Evolutionary conservation across 2,888 invertebrate genomes (phyloP).

Genomic region (Scaptomyza tumidula): DNA sequence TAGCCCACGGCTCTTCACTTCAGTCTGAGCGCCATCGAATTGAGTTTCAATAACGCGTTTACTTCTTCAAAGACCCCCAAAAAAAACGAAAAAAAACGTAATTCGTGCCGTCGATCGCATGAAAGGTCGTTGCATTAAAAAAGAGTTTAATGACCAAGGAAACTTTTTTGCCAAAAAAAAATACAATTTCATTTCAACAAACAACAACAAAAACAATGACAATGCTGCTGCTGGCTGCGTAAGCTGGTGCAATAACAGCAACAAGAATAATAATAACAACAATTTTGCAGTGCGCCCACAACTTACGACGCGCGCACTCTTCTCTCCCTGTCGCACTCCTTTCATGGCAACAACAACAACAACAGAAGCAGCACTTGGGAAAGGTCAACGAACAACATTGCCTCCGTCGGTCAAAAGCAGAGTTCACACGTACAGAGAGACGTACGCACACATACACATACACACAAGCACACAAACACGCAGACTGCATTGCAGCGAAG

Average conservation of each 20-base stretch:
- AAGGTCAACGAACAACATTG: conserved; percentile 80
- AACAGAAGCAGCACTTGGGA: conserved; percentile 67
- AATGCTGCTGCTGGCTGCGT: conserved; percentile 21
- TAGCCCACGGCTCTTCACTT: conserved; percentile 54
- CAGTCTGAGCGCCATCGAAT: conserved; percentile 43
- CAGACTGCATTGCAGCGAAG: conserved; percentile 51
- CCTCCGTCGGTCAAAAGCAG: conserved; percentile 79
- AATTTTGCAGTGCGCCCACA: conserved; percentile 36
- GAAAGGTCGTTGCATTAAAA: conserved; percentile 78
- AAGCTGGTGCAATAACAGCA: conserved; percentile 31
- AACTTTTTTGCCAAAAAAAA: conserved; percentile 56
- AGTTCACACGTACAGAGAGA: conserved; percentile 69
- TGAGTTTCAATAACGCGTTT: conserved; percentile 63
- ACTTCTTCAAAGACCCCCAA: conserved; percentile 47
- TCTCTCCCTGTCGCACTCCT: conserved; percentile 51
- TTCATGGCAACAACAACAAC: conserved; percentile 67
- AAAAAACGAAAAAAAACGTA: conserved; percentile 53
- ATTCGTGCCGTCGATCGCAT: conserved; percentile 66
- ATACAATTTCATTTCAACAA: too few relatives aligned
- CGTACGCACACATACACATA: conserved; percentile 39
- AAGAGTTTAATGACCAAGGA: conserved; percentile 78
- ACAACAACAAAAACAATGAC: conserved; percentile 24
- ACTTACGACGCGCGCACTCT: conserved; percentile 52
- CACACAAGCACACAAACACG: conserved; percentile 38
- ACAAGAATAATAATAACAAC: conserved; percentile 23